A percentile compares a stretch with the other conserved stretches of the same genome.
phyloP scores from a whole-genome alignment of 2,113 vertebrate species.

The Vidua chalybeata region DNA sequence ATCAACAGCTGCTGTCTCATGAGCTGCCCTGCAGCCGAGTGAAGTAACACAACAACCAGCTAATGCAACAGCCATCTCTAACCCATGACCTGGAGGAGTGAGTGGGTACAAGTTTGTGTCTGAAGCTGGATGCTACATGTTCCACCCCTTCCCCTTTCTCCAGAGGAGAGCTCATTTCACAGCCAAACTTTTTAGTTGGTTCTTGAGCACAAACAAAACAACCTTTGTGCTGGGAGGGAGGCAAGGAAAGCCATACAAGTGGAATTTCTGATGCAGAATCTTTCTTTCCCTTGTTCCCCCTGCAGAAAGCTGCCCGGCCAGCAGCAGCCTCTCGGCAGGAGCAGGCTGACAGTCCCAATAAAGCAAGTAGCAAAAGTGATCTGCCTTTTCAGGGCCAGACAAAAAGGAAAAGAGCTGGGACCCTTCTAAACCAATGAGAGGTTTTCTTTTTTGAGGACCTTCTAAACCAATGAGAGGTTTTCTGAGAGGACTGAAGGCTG shows the following conservation, averaged over 20 bases:
- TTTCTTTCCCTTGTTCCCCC: neutral
- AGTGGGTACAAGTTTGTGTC: neutral
- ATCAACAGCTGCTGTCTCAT: neutral
- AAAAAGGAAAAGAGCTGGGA: slow-evolving; percentile 26
- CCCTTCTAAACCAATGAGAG: slow-evolving; percentile 1
- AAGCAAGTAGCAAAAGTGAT: slow-evolving; percentile 12
- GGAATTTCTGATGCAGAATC: slow-evolving; percentile 27
- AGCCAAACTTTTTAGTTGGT: slow-evolving; percentile 18
- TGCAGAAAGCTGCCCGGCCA: slow-evolving; percentile 6
- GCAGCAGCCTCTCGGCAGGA: neutral
- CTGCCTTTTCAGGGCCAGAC: slow-evolving; percentile 31
- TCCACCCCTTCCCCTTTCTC: neutral
- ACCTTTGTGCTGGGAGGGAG: slow-evolving; percentile 29
- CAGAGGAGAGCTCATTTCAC: slow-evolving; percentile 4
- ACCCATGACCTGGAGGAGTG: neutral
- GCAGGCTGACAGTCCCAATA: slow-evolving; percentile 6
- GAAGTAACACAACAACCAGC: neutral
- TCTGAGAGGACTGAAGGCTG: neutral
- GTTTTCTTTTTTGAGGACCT: slow-evolving; percentile 11
- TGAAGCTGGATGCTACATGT: neutral
- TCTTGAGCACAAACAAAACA: slow-evolving; percentile 56
- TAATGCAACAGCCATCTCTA: neutral
- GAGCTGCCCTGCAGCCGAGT: neutral
- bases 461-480: slow-evolving; percentile 1
- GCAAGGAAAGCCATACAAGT: neutral